A percentile compares a stretch with the other conserved stretches of the same genome.
These are phyloP conservation scores for Conger conger DNA, from an alignment of 2,113 vertebrate species.

Conservation along the genomic window DNA sequence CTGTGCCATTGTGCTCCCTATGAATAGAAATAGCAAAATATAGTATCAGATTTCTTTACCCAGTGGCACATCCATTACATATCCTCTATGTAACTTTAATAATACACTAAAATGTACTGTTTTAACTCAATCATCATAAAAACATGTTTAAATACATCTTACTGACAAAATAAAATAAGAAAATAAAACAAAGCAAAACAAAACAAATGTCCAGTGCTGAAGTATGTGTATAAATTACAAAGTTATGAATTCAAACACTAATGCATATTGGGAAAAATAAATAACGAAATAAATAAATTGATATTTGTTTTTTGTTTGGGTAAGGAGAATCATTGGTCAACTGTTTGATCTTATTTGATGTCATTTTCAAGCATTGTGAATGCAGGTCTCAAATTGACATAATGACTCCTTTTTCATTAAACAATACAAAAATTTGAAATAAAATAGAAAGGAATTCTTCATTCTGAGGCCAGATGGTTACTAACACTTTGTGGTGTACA, in stretches of 20 bases:
- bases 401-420: slow-evolving; percentile 64
- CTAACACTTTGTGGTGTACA: slow-evolving; percentile 68
- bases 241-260: slow-evolving; percentile 70
- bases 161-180: slow-evolving; percentile 42
- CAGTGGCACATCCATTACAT: slow-evolving; percentile 68
- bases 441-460: slow-evolving; percentile 51
- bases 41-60: slow-evolving; percentile 63
- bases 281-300: slow-evolving; percentile 17
- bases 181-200: slow-evolving; percentile 55
- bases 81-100: slow-evolving; percentile 56
- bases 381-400: slow-evolving; percentile 66
- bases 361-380: slow-evolving; percentile 65
- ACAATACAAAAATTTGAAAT: slow-evolving; percentile 39
- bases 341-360: slow-evolving; percentile 31
- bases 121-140: slow-evolving; percentile 39
- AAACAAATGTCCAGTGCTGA: slow-evolving; percentile 27
- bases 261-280: slow-evolving; percentile 60
- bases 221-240: slow-evolving; percentile 74
- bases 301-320: slow-evolving; percentile 27
- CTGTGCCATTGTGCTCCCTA: slow-evolving; percentile 83
- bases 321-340: slow-evolving; percentile 35
- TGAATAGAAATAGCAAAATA: slow-evolving; percentile 90
- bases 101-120: slow-evolving; percentile 41
- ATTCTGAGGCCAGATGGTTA: slow-evolving; percentile 50
- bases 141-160: slow-evolving; percentile 37